Evolutionary conservation across 2,113 vertebrate genomes (phyloP), one percentile per base, ranked within the genome.

Genomic region (Sinocyclocheilus grahami): DNA sequence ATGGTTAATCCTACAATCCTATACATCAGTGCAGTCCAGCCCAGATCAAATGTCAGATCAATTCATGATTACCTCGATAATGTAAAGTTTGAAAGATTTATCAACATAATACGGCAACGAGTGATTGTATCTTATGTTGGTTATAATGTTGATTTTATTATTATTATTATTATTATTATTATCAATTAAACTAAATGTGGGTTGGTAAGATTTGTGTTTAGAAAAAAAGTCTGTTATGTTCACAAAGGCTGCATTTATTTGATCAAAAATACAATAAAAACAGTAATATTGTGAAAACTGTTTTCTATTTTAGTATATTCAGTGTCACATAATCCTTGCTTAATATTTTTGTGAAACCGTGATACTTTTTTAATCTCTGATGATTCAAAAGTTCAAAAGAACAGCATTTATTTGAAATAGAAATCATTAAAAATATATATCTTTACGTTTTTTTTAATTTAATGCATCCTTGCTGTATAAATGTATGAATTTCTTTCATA

Each of bases 11-110:
- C 42, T 33, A 69, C 42, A 69, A 33, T 67, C 4, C 30, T 30
- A 9, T 27, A 48, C 33, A 67, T 24, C n/a, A 51, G 13, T 30
- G n/a, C 79, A 82, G 37, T 82, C 79, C 58, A 82, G 62, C 60
- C 39, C 39, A 46, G 39, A 67, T 48, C 4, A 78, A 78, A 62
- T 60, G 58, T 60, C 8, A 60, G 58, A 60, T 60, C 58, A 81
- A 62, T 14, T 4, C 22, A 18, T 10, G 13, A 18, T 27, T 46
- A 65, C 16, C 7, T 63, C 13, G 5, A 42, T 16, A 37, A 63
- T 24, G 22, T 46, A 39, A 81, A 46, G 58, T 46, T 33, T 16
- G 22, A 46, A n/a, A 65, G 22, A 48, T 81, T 65, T 27, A 14
- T 60, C 20, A 14, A 58, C 53, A 39, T 60, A 79, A n/a, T 22